Conservation (phyloP, 35 echinoderm and acorn worm species). For the Lytechinus pictus region DNA sequence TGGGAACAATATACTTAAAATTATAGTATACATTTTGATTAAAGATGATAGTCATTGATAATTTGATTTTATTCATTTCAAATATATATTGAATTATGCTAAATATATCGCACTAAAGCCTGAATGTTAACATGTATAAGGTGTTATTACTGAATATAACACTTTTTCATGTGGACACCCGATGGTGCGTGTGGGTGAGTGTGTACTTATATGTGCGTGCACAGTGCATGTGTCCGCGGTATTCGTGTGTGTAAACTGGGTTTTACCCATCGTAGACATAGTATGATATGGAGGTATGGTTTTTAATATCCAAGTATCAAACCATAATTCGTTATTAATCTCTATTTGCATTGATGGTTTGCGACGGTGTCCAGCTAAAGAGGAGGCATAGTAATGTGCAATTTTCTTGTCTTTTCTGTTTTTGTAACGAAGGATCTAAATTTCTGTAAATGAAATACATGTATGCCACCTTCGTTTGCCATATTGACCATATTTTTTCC, state of each 20-base stretch:
- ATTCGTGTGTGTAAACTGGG: neutral
- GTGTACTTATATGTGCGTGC: neutral
- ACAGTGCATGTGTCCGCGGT: neutral
- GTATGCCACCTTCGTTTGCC: neutral
- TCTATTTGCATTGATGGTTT: neutral
- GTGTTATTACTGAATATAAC: neutral
- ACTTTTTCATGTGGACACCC: neutral
- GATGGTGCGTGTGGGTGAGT: neutral
- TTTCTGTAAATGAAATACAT: neutral
- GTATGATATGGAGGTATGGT: neutral
- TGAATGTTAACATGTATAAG: neutral
- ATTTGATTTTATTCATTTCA: neutral
- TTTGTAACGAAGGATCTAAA: constrained; percentile 1
- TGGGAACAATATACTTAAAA: no score
- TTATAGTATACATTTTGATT: neutral
- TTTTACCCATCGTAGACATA: neutral
- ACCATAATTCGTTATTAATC: neutral
- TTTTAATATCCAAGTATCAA: neutral
- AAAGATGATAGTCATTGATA: neutral
- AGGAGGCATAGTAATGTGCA: neutral
- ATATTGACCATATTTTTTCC: neutral
- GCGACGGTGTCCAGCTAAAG: neutral
- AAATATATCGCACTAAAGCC: neutral
- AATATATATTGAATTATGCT: neutral
- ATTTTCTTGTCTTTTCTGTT: neutral